phyloP scores from a whole-genome alignment of 2,888 invertebrate genomes.

The Tiliacea citrago region DNA sequence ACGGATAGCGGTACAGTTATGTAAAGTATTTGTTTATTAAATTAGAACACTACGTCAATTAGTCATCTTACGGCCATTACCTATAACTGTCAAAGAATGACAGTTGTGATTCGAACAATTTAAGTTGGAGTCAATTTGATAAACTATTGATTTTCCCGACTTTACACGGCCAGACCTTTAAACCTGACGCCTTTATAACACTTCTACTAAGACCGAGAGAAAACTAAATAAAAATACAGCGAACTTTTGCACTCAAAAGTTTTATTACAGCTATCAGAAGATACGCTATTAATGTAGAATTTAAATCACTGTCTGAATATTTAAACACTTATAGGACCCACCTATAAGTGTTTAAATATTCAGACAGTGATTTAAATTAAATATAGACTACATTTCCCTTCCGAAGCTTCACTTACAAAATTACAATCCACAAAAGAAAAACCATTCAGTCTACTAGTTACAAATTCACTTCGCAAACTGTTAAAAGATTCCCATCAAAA shows the following conservation, averaged over 20 bases:
- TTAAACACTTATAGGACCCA: too few species aligned
- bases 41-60: background rate
- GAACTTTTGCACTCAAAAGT: background rate
- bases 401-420: conserved; percentile 39
- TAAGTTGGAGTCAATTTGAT: background rate
- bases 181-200: background rate
- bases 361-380: too few species aligned
- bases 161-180: background rate
- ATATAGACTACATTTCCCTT: background rate
- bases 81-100: background rate
- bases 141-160: background rate
- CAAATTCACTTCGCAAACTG: conserved; percentile 48
- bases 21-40: background rate
- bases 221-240: background rate
- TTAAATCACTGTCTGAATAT: background rate
- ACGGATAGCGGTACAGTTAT: background rate
- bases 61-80: background rate
- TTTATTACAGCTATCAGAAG: background rate
- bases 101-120: background rate
- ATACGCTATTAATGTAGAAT: background rate
- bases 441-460: conserved; percentile 27
- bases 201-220: background rate
- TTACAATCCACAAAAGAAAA: conserved; percentile 38
- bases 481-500: conserved; percentile 60
- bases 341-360: too few species aligned